Percentiles rank a stretch among this genome's conserved stretches.
These are phyloP conservation scores for Drosophila quadrilineata DNA, from an alignment of 1,140 invertebrate species.

Conservation along the genomic window DNA sequence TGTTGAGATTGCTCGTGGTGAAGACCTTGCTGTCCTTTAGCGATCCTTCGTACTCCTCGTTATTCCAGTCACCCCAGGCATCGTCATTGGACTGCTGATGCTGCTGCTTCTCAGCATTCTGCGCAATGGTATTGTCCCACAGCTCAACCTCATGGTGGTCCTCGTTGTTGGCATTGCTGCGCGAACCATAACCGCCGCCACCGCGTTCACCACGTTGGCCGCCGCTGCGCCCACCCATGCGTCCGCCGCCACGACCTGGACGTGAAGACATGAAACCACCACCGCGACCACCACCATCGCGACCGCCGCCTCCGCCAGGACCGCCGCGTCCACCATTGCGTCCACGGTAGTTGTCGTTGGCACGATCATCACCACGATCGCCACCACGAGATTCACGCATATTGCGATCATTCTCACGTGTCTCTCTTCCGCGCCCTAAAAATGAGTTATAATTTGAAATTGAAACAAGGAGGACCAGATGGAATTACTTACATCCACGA, in stretches of 20 bases:
- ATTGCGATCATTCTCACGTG: conserved; percentile 80
- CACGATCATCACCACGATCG: conserved; percentile 82
- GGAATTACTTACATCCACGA: conserved; percentile 74
- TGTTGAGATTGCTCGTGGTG: conserved; percentile 85
- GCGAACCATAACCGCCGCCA: conserved; percentile 82
- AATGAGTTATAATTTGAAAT: no score
- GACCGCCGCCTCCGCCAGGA: conserved; percentile 77
- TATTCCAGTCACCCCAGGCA: conserved; percentile 90
- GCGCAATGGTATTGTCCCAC: conserved; percentile 82
- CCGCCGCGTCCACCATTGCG: conserved; percentile 69
- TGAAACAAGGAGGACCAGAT: neutral
- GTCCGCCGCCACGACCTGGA: conserved; percentile 77
- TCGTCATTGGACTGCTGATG: conserved; percentile 73
- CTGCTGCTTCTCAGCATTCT: conserved; percentile 77
- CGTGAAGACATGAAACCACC: conserved; percentile 82
- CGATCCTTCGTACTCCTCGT: conserved; percentile 96
- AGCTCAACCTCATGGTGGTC: conserved; percentile 82
- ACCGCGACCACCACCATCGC: conserved; percentile 81
- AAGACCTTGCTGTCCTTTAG: conserved; percentile 97
- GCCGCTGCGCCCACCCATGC: conserved; percentile 68
- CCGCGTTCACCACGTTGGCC: conserved; percentile 82
- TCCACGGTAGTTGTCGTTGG: conserved; percentile 70
- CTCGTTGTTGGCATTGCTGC: conserved; percentile 72
- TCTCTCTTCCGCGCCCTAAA: conserved; percentile 78
- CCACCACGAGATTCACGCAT: conserved; percentile 81